These are phyloP conservation scores for Myotis planiceps DNA, from an alignment of 2,797 vertebrate genomes.

Conservation along the genomic window DNA sequence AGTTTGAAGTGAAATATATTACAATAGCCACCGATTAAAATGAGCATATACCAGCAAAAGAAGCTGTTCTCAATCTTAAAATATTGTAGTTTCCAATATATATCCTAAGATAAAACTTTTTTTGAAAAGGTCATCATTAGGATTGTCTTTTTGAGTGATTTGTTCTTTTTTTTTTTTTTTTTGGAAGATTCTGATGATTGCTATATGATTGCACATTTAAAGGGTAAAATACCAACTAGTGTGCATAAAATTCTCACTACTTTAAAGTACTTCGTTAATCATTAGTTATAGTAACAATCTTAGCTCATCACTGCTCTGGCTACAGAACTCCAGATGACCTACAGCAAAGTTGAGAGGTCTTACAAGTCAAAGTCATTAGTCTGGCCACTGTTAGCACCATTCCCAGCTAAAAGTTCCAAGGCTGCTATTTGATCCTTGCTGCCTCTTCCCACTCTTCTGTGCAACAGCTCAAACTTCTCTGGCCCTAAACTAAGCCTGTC, in stretches of 20 bases:
- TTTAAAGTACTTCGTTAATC: constrained; percentile 41
- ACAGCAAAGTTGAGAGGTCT: neutral
- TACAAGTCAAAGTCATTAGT: neutral
- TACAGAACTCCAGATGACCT: constrained; percentile 30
- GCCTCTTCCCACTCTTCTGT: neutral
- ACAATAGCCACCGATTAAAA: neutral
- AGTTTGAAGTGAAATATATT: neutral
- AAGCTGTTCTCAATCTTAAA: constrained; percentile 26
- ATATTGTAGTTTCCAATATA: constrained; percentile 33
- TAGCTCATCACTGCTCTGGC: constrained; percentile 29
- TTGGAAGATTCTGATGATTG: neutral
- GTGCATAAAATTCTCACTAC: neutral
- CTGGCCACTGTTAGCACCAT: neutral
- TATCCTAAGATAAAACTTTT: neutral
- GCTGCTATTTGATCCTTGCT: neutral
- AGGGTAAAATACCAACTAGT: neutral
- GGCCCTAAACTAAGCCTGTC: neutral
- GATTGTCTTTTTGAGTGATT: constrained; percentile 62
- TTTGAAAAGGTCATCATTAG: constrained; percentile 48
- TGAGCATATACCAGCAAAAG: neutral
- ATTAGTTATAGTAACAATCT: neutral
- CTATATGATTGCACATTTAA: neutral
- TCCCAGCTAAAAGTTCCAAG: neutral
- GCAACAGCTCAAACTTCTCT: neutral
- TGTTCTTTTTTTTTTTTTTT: neutral